phyloP scores from a whole-genome alignment of 1,140 invertebrate species.

The Calliphora vicina region DNA sequence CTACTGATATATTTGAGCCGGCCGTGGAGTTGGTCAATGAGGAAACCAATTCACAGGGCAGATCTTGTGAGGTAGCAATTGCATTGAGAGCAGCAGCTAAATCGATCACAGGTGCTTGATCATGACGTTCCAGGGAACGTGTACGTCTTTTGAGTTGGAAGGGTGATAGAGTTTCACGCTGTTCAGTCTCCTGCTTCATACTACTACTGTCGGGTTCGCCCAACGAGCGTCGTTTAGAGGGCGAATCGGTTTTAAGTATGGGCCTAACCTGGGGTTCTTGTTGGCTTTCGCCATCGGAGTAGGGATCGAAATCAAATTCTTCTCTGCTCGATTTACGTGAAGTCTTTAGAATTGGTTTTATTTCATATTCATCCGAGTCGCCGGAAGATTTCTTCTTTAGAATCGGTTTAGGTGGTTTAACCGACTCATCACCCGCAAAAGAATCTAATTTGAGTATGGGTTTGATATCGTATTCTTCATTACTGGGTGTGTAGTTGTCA shows the following conservation, averaged over 20 bases:
- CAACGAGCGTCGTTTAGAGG: constrained; percentile 56
- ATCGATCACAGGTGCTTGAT: constrained; percentile 48
- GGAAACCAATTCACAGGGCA: constrained; percentile 44
- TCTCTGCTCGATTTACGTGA: constrained; percentile 70
- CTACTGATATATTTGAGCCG: constrained; percentile 50
- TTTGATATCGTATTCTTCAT: constrained; percentile 69
- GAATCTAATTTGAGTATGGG: constrained; percentile 76
- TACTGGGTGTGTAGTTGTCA: constrained; percentile 45
- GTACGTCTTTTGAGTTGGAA: constrained; percentile 54
- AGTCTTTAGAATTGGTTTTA: constrained; percentile 78
- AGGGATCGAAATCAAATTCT: constrained; percentile 51
- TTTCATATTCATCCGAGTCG: constrained; percentile 76
- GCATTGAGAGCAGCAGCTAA: constrained; percentile 54
- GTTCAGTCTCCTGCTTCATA: neutral
- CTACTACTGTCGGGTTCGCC: constrained; percentile 32
- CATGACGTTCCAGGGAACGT: constrained; percentile 57
- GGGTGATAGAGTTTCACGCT: neutral
- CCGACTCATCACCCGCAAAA: constrained; percentile 50
- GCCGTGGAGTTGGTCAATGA: neutral
- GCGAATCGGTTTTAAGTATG: constrained; percentile 57
- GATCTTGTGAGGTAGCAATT: constrained; percentile 46
- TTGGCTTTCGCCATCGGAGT: constrained; percentile 37
- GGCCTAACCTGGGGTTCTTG: constrained; percentile 44
- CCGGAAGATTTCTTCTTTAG: constrained; percentile 84
- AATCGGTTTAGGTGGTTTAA: constrained; percentile 75